A percentile compares a stretch with the other conserved stretches of the same genome.
Evolutionary conservation across 1,140 invertebrate species (phyloP).

Genomic region (Mactra quadrangularis): DNA sequence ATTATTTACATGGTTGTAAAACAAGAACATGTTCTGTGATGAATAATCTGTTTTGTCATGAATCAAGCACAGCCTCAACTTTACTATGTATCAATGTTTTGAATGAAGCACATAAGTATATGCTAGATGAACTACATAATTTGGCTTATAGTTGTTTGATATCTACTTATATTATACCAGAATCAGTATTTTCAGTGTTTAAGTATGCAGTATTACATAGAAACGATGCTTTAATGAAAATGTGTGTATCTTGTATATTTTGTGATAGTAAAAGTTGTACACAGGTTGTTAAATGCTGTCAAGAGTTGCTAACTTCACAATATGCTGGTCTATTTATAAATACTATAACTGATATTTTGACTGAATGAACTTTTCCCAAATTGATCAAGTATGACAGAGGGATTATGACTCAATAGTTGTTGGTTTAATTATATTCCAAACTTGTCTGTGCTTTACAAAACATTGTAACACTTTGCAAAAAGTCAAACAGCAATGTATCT

Average conservation of each 20-base stretch:
- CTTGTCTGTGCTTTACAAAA: too few species aligned
- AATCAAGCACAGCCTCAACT: slow-evolving; percentile 1
- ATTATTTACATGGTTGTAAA: slow-evolving; percentile 70
- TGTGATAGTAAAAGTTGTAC: background rate
- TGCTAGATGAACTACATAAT: slow-evolving; percentile 13
- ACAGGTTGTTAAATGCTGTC: background rate
- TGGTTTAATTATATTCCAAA: too few species aligned
- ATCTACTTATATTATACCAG: slow-evolving; percentile 8
- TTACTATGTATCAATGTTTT: slow-evolving; percentile 13
- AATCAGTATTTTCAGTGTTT: slow-evolving; percentile 1
- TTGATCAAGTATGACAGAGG: too few species aligned
- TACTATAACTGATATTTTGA: slow-evolving; percentile 38
- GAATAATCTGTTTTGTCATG: slow-evolving; percentile 5
- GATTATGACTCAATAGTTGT: too few species aligned
- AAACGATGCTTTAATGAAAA: slow-evolving; percentile 4
- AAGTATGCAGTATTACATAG: slow-evolving; percentile 41
- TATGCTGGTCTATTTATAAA: slow-evolving; percentile 37
- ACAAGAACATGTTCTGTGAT: slow-evolving; percentile 32
- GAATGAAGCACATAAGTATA: slow-evolving; percentile 32
- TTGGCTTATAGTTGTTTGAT: slow-evolving; percentile 7
- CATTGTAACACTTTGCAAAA: too few species aligned
- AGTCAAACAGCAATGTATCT: too few species aligned
- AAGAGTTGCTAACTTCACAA: slow-evolving; percentile 24
- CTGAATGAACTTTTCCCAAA: background rate
- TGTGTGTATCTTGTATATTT: slow-evolving; percentile 21